Base-by-base conservation (phyloP, 1,140 invertebrate genomes). In the Magallana ariakensis region DNA sequence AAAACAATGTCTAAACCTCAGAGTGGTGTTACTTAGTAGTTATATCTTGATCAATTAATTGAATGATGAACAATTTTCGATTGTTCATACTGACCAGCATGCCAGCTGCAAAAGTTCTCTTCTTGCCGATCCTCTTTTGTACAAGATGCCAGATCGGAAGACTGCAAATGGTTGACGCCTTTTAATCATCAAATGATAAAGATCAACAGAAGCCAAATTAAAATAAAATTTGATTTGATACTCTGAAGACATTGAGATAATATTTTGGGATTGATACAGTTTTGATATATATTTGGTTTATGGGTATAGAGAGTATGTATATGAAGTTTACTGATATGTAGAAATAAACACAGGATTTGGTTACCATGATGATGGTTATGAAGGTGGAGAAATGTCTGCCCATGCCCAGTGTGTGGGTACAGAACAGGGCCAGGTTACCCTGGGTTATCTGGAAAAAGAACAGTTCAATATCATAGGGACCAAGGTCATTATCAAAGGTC, bases 371-470 rank as follows among this genome's bases (percentile, higher is more conserved):
- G 10, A 92, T 89, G 13, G 92, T 89, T 58, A 94, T 92, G 62
- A 92, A 91, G 56, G 85, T 87, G 53, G 92, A 90, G 85, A 94
- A 93, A 13, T 93, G 81, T 22, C 92, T 85, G 15, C 92, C 92
- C 82, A 92, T 83, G 58, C 92, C 84, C 22, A 94, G 80, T 7
- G 91, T 86, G 80, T 94, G 92, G 10, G 93, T 94, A 58, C 90
- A 91, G 85, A 89, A 94, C n/a, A 94, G 87, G 19, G 93, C 92
- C 9, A 94, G 80, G 86, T 94, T 94, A 9, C 93, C 92, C 89
- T 94, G 94, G 19, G 93, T 92, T 54, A 94, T 89, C 94, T 94
- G 87, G 87, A 89, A 90, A 80, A 87, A 10, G 86, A 55, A 88
- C 33, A 46, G 33, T 2, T 46, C 33, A 46, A 0, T 46, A 5